These are phyloP conservation scores for Takifugu rubripes DNA, from an alignment of 2,797 vertebrate species.

Conservation along the genomic window DNA sequence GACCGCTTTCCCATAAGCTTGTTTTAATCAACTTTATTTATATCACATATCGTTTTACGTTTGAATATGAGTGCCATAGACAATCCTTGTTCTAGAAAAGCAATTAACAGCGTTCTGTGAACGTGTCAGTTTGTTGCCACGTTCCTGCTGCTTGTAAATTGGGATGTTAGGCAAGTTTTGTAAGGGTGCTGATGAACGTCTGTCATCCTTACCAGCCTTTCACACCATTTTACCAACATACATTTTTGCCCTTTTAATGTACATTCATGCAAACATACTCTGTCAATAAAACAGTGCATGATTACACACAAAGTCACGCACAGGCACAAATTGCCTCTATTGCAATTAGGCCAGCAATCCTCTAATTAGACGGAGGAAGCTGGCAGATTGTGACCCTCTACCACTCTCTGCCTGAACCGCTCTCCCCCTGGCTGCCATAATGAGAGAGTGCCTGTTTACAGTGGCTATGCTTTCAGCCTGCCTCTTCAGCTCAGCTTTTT, in stretches of 20 bases:
- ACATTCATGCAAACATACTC: slow-evolving; percentile 7
- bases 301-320: slow-evolving; percentile 2
- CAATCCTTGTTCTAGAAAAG: slow-evolving; percentile 8
- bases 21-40: slow-evolving; percentile 1
- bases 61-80: no score
- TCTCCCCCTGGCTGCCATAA: slow-evolving; percentile 54
- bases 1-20: slow-evolving; percentile 11
- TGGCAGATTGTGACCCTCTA: slow-evolving; percentile 68
- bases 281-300: neutral
- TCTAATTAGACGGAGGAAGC: slow-evolving; percentile 68
- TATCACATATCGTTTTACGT: no score
- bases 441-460: slow-evolving; percentile 66
- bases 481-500: slow-evolving; percentile 40
- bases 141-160: slow-evolving; percentile 10
- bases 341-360: slow-evolving; percentile 64
- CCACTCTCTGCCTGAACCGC: slow-evolving; percentile 56
- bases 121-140: slow-evolving; percentile 1
- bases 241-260: slow-evolving; percentile 19
- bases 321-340: slow-evolving; percentile 19
- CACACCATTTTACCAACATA: slow-evolving; percentile 28
- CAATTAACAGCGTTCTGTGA: slow-evolving; percentile 16
- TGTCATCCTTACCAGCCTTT: slow-evolving; percentile 30
- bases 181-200: slow-evolving; percentile 36
- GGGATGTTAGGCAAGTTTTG: slow-evolving; percentile 23
- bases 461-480: slow-evolving; percentile 41